phyloP scores from a whole-genome alignment of 2,113 vertebrate species.

The Brachyhypopomus occidentalis region DNA sequence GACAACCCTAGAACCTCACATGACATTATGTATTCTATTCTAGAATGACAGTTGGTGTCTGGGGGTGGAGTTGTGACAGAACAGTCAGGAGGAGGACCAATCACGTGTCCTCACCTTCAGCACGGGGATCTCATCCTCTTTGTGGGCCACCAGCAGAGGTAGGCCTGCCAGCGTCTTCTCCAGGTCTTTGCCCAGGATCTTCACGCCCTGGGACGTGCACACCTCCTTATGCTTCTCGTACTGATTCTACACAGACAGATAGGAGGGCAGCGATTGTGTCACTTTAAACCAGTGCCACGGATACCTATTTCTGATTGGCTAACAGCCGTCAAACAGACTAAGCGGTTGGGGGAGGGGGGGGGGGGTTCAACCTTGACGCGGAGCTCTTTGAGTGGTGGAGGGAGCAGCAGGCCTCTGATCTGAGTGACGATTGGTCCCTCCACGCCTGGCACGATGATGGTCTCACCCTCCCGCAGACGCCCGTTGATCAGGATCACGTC shows the following conservation, averaged over 20 bases:
- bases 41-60: background rate
- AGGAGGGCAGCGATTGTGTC: background rate
- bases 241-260: constrained; percentile 79
- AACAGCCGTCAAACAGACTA: too few species aligned
- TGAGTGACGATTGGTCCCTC: constrained; percentile 97
- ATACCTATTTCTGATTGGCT: too few species aligned
- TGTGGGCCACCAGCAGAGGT: constrained; percentile 89
- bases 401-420: constrained; percentile 91
- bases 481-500: constrained; percentile 98
- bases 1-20: background rate
- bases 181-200: constrained; percentile 96
- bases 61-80: too few species aligned
- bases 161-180: constrained; percentile 95
- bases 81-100: too few species aligned
- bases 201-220: constrained; percentile 90
- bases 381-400: constrained; percentile 95
- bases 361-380: constrained; percentile 84
- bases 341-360: background rate
- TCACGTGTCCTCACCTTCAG: constrained; percentile 78
- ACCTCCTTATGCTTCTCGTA: constrained; percentile 99
- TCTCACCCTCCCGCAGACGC: constrained; percentile 87
- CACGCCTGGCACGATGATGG: constrained; percentile 94
- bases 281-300: too few species aligned
- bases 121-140: constrained; percentile 93
- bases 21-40: background rate